Evolutionary conservation across 2,888 invertebrate species (phyloP), one percentile per base, ranked within the genome.

Genomic region (Cheilosia scutellata): DNA sequence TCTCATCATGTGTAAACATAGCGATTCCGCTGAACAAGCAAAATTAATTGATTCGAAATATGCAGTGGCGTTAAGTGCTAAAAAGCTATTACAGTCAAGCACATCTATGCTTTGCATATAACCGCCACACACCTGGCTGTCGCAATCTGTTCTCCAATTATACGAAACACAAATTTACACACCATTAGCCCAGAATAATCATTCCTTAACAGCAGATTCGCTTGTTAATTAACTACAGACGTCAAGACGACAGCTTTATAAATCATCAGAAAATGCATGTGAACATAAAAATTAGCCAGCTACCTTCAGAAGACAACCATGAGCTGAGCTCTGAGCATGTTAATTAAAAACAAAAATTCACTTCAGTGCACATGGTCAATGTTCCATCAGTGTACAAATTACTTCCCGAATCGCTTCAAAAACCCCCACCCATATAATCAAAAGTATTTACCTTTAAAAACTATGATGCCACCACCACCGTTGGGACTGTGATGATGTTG

Each of bases 141-240:
- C 13, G 20, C 29, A 53, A 68, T 29, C 20, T 29, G 27, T 53
- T 51, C 37, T 9, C 37, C 25, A 29, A 13, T 6, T 25, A 37
- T 40, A 58, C 25, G 37, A 37, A 16, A 20, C 47, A 33, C 42
- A 44, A 37, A 65, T 60, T 29, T 60, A 66, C 66, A 76, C 55
- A 63, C 70, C 63, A 82, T 82, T 76, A 65, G 63, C 60, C 55
- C 42, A 44, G 65, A 70, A 71, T 82, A 70, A 82, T 82, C 37
- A 71, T 58, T 71, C 27, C 11, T 37, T 42, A 20, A 20, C 20
- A 20, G 20, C 40, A 57, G 49, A 68, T 66, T 20, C 60, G 60
- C 58, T 60, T 74, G 62, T 47, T 68, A 74, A 74, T 74, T 74
- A 66, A 60, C 74, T 58, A 16, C 25, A 20, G 29, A 66, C 58